These are phyloP conservation scores for Peromyscus melanophrys DNA, from an alignment of 2,797 vertebrate species.

Conservation along the genomic window DNA sequence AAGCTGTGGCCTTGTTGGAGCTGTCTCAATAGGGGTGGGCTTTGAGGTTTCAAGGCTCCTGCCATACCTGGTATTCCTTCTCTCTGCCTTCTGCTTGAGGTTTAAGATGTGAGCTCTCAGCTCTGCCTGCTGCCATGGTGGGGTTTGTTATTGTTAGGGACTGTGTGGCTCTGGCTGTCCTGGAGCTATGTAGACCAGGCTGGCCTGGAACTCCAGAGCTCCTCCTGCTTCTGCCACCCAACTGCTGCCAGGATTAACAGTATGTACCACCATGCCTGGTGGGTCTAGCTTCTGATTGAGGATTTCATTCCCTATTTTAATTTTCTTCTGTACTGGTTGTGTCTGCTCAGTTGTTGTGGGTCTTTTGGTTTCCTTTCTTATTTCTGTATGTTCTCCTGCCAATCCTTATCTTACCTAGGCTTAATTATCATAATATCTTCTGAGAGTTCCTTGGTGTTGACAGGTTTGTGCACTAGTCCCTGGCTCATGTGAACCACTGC, in stretches of 20 bases:
- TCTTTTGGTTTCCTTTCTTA: slow-evolving; percentile 35
- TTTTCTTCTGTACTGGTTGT: not conserved
- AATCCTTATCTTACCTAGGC: not conserved
- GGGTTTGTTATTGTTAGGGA: not conserved
- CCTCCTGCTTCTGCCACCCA: not conserved
- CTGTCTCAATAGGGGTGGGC: not conserved
- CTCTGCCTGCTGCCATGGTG: not conserved
- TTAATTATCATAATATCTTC: not conserved
- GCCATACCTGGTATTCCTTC: not conserved
- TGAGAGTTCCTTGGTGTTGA: not conserved
- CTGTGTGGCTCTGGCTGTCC: too few species aligned
- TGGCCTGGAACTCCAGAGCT: not conserved
- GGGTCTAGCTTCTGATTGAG: not conserved
- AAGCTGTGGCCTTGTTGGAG: not conserved
- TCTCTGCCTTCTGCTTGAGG: not conserved
- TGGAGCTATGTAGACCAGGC: not conserved
- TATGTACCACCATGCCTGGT: not conserved
- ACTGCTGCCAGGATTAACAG: not conserved
- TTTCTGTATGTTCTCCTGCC: not conserved
- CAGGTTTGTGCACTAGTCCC: not conserved
- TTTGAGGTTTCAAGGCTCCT: not conserved
- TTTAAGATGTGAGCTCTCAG: too few species aligned
- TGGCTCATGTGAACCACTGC: not conserved
- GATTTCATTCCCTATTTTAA: not conserved
- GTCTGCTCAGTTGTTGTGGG: not conserved